Evolutionary conservation across 2,113 vertebrate species (phyloP).

Genomic region (Macroglossus sobrinus): DNA sequence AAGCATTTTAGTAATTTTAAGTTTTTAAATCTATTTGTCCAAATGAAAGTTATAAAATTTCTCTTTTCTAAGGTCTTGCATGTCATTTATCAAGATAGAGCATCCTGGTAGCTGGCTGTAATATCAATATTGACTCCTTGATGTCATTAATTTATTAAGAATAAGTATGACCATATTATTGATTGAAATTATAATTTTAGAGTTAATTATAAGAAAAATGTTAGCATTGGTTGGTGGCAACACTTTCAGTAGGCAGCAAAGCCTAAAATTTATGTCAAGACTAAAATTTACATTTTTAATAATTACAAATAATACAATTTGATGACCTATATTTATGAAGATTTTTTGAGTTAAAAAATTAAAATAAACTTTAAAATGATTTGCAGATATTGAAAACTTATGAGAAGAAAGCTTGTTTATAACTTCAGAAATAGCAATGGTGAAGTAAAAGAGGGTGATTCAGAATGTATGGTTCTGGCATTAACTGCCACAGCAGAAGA

Average conservation of each 20-base stretch:
- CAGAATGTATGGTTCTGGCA: fast-evolving
- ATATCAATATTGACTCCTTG: neutral
- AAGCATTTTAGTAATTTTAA: neutral
- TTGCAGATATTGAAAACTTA: neutral
- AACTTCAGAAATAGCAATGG: neutral
- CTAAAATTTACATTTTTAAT: neutral
- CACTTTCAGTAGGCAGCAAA: neutral
- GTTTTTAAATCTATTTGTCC: neutral
- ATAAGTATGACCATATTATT: neutral
- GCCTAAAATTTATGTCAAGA: neutral
- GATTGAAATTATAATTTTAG: neutral
- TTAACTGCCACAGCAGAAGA: neutral
- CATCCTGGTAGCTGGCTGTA: neutral
- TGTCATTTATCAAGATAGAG: neutral
- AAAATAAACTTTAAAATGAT: neutral
- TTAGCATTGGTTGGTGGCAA: neutral
- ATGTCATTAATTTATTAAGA: neutral
- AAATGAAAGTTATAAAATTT: neutral
- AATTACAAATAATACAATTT: neutral
- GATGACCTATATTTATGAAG: neutral
- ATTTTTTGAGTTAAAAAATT: neutral
- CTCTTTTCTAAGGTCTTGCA: neutral
- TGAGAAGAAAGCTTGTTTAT: neutral
- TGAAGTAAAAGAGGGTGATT: neutral
- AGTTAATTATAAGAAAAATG: neutral